phyloP scores from a whole-genome alignment of 2,888 invertebrate species.

The Acrobasis suavella region DNA sequence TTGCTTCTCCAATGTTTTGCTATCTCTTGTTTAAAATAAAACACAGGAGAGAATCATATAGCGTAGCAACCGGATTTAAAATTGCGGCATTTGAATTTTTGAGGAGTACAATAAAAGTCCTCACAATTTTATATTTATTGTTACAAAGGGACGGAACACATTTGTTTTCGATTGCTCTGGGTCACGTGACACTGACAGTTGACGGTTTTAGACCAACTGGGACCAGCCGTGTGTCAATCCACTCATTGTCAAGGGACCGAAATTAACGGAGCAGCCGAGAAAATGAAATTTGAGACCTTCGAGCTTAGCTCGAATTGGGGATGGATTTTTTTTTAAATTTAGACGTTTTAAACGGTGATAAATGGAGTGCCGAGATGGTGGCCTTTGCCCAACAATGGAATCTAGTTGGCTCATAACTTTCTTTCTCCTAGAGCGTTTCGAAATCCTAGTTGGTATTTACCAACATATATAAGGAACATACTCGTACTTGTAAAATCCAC shows the following conservation, averaged over 20 bases:
- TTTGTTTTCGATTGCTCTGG: constrained; percentile 27
- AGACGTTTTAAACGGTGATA: too few species aligned
- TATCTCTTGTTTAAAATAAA: background rate
- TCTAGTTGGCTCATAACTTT: too few species aligned
- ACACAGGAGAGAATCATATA: background rate
- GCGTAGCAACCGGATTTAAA: background rate
- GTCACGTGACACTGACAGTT: constrained; percentile 56
- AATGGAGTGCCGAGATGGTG: too few species aligned
- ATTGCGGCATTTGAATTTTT: background rate
- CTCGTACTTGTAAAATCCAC: too few species aligned
- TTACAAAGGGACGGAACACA: constrained; percentile 18
- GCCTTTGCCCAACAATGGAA: too few species aligned
- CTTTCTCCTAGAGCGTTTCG: background rate
- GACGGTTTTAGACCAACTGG: constrained; percentile 41
- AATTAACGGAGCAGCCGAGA: constrained; percentile 32
- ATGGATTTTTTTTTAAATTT: constrained; percentile 6
- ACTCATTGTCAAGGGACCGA: constrained; percentile 33
- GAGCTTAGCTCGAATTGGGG: constrained; percentile 2
- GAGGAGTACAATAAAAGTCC: constrained; percentile 5
- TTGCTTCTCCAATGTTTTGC: too few species aligned
- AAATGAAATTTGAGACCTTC: constrained; percentile 22
- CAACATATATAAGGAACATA: too few species aligned
- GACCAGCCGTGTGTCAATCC: constrained; percentile 54
- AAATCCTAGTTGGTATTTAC: too few species aligned
- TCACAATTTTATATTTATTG: constrained; percentile 18